Base-by-base conservation (phyloP, 2,113 vertebrate species). In the Limanda limanda region DNA sequence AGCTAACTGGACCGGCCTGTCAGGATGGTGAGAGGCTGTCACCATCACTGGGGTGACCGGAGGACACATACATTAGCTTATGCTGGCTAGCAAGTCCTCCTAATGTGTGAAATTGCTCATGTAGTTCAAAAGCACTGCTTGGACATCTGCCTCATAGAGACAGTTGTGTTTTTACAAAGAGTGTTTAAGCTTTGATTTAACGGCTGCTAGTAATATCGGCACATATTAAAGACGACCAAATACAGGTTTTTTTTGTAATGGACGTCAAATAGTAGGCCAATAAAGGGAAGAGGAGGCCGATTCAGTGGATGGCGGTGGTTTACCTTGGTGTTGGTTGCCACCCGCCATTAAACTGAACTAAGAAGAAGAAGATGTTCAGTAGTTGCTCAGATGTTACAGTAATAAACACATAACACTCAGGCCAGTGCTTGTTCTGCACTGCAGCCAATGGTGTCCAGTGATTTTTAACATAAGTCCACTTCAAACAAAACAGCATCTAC, bases 101-200 rank as follows among this genome's bases (percentile, higher is more conserved):
- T 86, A 84, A 83, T 90, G 90, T 91, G 93, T 92, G 92, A 92
- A 92, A 92, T 91, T 88, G 86, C 89, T 90, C 89, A 66, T 86
- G 81, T 79, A 79, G 79, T 74, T 88, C 84, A 90, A 92, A 89
- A 90, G 77, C 77, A 66, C 77, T 52, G 23, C 27, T 42, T 51
- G 27, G 74, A 76, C 81, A 48, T 67, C 74, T 77, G 68, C 76
- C 66, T 60, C 59, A 63, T 76, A 0, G 0, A 58, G 73, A 61
- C 40, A 17, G 18, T 55, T 1, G 74, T 12, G 66, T 45, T 68
- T 59, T 52, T 62, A 24, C 23, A 47, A 14, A 40, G 63, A 13
- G 14, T 18, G 15, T 63, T 27, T 37, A 10, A 9, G 18, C 12
- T 24, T n/a, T 17, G 59, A 55, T 14, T 11, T 23, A 14, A 0